phyloP scores from a whole-genome alignment of 2,888 invertebrate genomes.

The Netelia inedita region DNA sequence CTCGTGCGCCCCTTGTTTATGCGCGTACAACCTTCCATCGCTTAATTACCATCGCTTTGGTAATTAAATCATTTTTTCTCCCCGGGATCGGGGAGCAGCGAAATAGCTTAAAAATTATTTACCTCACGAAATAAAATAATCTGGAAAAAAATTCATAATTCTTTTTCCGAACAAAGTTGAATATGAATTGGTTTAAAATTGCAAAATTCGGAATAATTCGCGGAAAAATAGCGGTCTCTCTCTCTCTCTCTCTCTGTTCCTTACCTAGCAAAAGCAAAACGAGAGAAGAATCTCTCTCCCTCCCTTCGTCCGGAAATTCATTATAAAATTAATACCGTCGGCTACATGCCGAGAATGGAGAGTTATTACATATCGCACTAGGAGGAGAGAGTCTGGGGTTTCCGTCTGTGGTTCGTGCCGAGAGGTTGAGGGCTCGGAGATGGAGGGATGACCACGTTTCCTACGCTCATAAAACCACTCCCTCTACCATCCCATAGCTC shows the following conservation, averaged over 20 bases:
- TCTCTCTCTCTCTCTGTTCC: no score
- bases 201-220: no score
- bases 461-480: conserved; percentile 53
- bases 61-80: no score
- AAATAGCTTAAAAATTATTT: no score
- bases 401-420: conserved; percentile 66
- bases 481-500: conserved; percentile 31
- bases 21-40: no score
- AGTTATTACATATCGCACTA: conserved; percentile 69
- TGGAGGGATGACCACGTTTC: conserved; percentile 48
- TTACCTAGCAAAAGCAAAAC: not conserved
- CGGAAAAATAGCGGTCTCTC: no score
- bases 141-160: no score
- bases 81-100: no score
- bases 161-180: no score
- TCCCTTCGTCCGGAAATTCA: conserved; percentile 69
- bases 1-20: conserved; percentile 29
- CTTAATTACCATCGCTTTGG: no score
- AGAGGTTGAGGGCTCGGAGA: conserved; percentile 18
- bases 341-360: conserved; percentile 67
- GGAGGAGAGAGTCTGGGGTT: conserved; percentile 38
- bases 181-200: no score
- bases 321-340: conserved; percentile 75
- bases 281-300: conserved; percentile 50
- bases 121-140: no score